Evolutionary conservation across 2,797 vertebrate genomes (phyloP).

Genomic region (Psittacula derbiana): DNA sequence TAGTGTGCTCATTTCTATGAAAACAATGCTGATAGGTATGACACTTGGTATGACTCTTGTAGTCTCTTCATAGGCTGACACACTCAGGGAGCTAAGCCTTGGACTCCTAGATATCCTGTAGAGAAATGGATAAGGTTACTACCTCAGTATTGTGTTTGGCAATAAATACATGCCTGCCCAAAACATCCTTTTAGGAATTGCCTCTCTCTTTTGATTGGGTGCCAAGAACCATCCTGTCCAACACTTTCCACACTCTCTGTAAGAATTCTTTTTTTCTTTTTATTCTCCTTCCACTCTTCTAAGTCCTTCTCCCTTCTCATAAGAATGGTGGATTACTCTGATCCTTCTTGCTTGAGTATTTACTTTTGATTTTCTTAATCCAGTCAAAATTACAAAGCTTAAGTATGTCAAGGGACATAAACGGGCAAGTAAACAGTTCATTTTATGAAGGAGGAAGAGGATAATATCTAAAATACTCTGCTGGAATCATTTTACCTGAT

Average conservation of each 20-base stretch:
- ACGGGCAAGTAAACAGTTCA: neutral
- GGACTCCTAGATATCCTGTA: neutral
- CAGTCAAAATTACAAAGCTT: neutral
- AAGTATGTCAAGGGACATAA: neutral
- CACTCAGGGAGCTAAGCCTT: neutral
- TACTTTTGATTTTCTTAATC: slow-evolving; percentile 7
- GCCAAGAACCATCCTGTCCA: neutral
- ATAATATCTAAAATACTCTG: neutral
- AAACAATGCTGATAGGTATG: neutral
- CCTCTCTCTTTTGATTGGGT: neutral
- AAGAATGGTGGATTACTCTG: neutral
- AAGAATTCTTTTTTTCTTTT: neutral
- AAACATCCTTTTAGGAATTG: neutral
- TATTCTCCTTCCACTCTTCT: neutral
- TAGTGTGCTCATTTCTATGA: accelerated
- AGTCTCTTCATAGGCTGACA: neutral
- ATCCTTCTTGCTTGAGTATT: neutral
- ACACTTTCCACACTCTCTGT: neutral
- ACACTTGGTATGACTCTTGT: neutral
- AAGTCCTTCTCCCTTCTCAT: neutral
- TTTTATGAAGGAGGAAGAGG: neutral
- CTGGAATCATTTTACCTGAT: neutral
- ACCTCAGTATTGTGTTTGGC: neutral
- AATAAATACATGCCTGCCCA: neutral
- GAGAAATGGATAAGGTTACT: neutral